Evolutionary conservation across 2,888 invertebrate species (phyloP).

Genomic region (Eudasyphora cyanicolor): DNA sequence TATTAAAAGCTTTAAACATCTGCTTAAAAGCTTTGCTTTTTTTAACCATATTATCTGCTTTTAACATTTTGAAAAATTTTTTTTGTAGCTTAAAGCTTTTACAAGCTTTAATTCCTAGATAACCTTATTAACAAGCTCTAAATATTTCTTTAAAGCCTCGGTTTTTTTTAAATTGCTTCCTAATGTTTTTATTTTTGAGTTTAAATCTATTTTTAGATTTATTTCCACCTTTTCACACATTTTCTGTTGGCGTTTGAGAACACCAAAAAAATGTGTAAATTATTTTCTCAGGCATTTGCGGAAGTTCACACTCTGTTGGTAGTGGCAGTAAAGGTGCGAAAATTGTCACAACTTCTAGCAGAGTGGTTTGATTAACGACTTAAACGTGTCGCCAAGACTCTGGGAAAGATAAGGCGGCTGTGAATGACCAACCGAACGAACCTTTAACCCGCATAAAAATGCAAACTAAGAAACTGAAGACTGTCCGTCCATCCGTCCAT

Average conservation of each 20-base stretch:
- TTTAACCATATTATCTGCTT: not conserved
- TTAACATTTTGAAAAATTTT: not conserved
- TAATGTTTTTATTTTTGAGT: not conserved
- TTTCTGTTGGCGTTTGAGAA: not conserved
- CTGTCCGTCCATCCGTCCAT: not conserved
- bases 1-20: no score
- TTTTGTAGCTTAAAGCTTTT: not conserved
- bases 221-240: not conserved
- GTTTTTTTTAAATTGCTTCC: not conserved
- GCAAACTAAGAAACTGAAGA: not conserved
- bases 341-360: not conserved
- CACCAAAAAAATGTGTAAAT: not conserved
- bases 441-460: not conserved
- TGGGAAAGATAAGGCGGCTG: not conserved
- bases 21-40: no score
- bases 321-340: not conserved
- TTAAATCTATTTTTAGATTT: not conserved
- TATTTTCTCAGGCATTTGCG: not conserved
- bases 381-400: slow-evolving; percentile 5
- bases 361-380: slow-evolving; percentile 23
- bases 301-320: not conserved
- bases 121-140: not conserved
- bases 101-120: not conserved
- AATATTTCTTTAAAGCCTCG: not conserved
- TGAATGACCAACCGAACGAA: not conserved